Evolutionary conservation across 2,888 invertebrate species (phyloP).

Genomic region (Syrista parreyssii): DNA sequence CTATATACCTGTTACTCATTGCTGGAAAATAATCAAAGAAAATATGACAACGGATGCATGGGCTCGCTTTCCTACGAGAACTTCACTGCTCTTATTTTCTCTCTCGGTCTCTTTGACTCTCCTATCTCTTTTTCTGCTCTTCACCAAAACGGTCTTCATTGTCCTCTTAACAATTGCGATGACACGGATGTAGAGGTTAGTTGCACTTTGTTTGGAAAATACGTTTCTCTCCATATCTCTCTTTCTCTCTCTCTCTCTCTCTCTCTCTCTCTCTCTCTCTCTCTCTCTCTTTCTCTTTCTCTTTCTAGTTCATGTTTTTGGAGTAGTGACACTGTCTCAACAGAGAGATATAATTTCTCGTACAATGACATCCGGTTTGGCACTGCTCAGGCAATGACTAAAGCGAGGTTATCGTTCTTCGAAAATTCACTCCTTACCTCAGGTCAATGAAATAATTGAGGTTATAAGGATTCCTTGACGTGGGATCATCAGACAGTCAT

Average conservation of each 20-base stretch:
- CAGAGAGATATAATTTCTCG: not conserved
- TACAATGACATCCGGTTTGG: not conserved
- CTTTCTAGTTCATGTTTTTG: not conserved
- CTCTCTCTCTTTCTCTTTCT: not conserved
- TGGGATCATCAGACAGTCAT: not conserved
- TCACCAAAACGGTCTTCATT: not conserved
- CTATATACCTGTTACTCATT: not conserved
- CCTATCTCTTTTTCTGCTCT: not conserved
- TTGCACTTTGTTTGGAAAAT: not conserved
- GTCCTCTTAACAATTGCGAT: not conserved
- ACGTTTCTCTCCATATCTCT: not conserved
- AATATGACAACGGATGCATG: not conserved
- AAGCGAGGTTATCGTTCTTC: not conserved
- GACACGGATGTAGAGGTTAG: not conserved
- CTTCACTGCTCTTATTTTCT: not conserved
- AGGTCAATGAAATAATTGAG: not conserved
- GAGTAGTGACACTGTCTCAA: not conserved
- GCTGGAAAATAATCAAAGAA: not conserved
- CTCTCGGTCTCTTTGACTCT: not conserved
- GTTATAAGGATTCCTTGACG: not conserved
- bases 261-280: not conserved
- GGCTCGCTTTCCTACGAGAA: not conserved
- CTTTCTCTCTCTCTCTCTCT: not conserved
- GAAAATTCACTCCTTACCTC: not conserved
- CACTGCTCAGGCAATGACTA: not conserved